These are phyloP conservation scores for Amazona guildingii DNA, from an alignment of 2,113 vertebrate genomes.

Conservation along the genomic window DNA sequence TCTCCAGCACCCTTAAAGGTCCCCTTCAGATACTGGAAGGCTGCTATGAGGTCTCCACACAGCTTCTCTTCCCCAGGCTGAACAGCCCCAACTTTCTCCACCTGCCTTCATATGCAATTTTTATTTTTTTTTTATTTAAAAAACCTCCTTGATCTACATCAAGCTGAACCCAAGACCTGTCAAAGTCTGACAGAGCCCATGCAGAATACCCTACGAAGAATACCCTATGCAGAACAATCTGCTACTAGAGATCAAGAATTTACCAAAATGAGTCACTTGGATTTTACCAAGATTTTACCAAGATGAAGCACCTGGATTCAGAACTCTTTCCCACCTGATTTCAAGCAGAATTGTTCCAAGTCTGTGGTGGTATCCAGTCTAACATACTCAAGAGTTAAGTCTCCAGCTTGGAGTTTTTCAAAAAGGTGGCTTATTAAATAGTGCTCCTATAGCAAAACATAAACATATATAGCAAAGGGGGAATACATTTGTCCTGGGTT, in stretches of 20 bases:
- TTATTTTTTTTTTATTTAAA: too few species aligned
- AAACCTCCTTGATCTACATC: neutral
- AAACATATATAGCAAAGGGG: neutral
- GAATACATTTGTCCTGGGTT: neutral
- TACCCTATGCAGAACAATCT: neutral
- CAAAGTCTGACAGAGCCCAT: neutral
- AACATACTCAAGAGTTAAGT: neutral
- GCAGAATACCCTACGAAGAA: neutral
- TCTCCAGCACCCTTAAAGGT: neutral
- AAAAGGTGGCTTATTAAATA: neutral
- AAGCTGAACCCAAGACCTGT: neutral
- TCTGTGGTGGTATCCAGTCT: neutral
- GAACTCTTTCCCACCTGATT: neutral
- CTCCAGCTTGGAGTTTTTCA: neutral
- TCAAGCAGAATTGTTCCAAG: neutral
- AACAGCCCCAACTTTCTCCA: neutral
- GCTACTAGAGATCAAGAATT: neutral
- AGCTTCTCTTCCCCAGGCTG: neutral
- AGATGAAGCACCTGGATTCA: neutral
- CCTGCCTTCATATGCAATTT: neutral
- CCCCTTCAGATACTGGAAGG: neutral
- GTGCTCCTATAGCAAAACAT: neutral
- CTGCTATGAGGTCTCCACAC: neutral
- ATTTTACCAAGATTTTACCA: neutral
- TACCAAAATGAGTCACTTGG: neutral